Percentiles rank a stretch among this genome's conserved stretches.
Conservation (phyloP, 2,888 invertebrate species). For the Drosophila sordidula region DNA sequence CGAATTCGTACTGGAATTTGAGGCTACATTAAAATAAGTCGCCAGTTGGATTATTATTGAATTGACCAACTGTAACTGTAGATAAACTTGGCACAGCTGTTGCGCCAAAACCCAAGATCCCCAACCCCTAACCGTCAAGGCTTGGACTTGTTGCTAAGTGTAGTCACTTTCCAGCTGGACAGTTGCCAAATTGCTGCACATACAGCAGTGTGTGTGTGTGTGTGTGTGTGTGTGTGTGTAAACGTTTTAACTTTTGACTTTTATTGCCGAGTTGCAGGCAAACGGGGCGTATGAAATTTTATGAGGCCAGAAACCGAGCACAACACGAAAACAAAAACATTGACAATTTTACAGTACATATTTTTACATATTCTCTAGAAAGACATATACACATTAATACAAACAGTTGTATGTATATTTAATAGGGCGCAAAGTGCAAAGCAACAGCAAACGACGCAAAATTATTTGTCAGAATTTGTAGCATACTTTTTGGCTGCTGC, state of each 20-base stretch:
- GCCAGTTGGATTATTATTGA: not conserved
- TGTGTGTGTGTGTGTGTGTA: conserved; percentile 6
- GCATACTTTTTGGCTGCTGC: conserved; percentile 13
- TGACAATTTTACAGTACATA: conserved; percentile 25
- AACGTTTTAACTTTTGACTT: conserved; percentile 51
- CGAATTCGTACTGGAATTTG: no score
- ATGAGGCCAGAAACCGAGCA: conserved; percentile 9
- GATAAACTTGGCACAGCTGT: no score
- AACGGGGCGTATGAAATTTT: conserved; percentile 24
- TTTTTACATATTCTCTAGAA: conserved; percentile 2
- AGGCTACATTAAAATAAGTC: not conserved
- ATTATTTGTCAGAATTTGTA: not conserved
- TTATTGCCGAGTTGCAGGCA: conserved; percentile 36
- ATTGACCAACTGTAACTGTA: no score
- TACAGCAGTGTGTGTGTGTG: conserved; percentile 3
- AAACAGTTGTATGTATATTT: conserved; percentile 48
- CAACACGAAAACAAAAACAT: conserved; percentile 11
- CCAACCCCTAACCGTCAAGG: not conserved
- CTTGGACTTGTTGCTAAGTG: conserved; percentile 8
- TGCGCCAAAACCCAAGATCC: no score
- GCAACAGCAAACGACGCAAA: not conserved
- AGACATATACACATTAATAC: conserved; percentile 1
- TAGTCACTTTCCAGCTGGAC: not conserved
- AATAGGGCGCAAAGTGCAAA: conserved; percentile 54
- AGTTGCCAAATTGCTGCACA: conserved; percentile 21